Percentiles rank a stretch among this genome's conserved stretches.
Evolutionary conservation across 2,113 vertebrate species (phyloP).

Genomic region (Natator depressus): DNA sequence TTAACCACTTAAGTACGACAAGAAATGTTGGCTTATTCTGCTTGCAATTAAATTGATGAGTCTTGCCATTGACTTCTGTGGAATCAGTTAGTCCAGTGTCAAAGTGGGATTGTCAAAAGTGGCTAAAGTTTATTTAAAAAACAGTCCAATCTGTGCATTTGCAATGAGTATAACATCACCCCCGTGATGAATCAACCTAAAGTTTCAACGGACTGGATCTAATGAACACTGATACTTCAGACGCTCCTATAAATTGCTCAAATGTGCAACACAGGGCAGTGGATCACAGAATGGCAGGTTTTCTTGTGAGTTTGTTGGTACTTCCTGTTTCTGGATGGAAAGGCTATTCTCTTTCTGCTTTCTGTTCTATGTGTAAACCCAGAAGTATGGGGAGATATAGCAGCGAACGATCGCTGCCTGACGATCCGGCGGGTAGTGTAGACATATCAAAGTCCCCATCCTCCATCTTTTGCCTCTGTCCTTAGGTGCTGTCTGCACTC

Average conservation of each 20-base stretch:
- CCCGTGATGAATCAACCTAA: not conserved
- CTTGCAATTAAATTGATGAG: not conserved
- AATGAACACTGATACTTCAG: not conserved
- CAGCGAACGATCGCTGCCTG: not conserved
- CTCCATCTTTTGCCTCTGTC: not conserved
- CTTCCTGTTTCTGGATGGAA: not conserved
- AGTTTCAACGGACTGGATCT: not conserved
- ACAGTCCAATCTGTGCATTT: accelerated
- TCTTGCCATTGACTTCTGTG: not conserved
- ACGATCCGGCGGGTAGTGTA: no score
- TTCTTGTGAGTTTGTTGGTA: not conserved
- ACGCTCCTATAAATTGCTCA: no score
- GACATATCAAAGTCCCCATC: accelerated
- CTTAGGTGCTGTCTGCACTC: not conserved
- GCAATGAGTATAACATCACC: not conserved
- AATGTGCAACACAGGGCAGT: not conserved
- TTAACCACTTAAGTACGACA: not conserved
- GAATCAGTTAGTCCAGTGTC: not conserved
- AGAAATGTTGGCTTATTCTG: not conserved
- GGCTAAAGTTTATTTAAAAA: not conserved
- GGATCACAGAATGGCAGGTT: not conserved
- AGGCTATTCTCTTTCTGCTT: not conserved
- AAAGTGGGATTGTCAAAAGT: no score
- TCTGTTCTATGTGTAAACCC: not conserved
- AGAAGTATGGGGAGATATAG: no score